Base-by-base conservation (phyloP, 2,113 vertebrate species). In the Oriolus oriolus region DNA sequence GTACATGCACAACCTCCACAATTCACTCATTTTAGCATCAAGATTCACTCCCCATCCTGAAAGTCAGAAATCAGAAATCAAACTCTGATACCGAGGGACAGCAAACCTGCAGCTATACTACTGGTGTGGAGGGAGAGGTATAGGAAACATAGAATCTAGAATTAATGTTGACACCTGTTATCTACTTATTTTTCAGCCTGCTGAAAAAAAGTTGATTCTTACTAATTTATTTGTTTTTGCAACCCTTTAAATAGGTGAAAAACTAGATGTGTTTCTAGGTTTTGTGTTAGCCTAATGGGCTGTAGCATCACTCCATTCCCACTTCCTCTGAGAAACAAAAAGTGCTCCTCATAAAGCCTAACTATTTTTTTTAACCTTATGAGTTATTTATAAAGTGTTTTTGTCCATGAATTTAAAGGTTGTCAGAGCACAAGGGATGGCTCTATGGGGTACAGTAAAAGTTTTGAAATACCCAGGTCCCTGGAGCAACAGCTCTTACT, bases 1-100 rank as follows among this genome's bases (percentile, higher is more conserved):
- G 7, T 8, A 66, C 0, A 1, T 49, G 28, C 13, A 84, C 7
- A 57, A 16, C 11, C 41, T 64, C 23, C 7, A 24, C 1, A 2
- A 42, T 71, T 60, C 18, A 22, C 16, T 73, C 21, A 14, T 61
- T 73, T 77, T 61, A 26, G n/a, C 30, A 60, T 56, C 19, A 64
- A 24, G 7, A 9, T 52, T 64, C 59, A 14, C 35, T 80, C 23
- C 24, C 50, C 12, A 71, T 15, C 31, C 61, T 52, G 22, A 81
- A 91, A 79, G 27, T 54, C 28, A 54, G 37, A 57, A 30, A 39
- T 44, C 52, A 61, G 39, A 90, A 89, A 60, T 57, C 41, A 56
- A 56, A 44, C 30, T 23, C 24, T 52, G 18, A 60, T 23, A 41
- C 15, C 6, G 19, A 80, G 11, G 11, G 16, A 44, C 13, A 73